phyloP scores from a whole-genome alignment of 2,888 invertebrate species.

The Clanis bilineata region DNA sequence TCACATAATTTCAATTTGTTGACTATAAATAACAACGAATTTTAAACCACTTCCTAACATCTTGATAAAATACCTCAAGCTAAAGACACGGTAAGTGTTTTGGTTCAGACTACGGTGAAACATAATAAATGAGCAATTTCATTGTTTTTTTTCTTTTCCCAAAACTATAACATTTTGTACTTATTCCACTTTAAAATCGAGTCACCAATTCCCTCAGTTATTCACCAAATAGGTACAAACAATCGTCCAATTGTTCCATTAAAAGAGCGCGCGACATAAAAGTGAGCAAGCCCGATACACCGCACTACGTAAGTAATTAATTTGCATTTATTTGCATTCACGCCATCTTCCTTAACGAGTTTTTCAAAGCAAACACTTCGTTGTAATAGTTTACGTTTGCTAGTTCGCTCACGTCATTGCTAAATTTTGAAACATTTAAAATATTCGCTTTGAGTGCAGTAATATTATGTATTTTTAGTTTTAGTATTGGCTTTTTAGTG shows the following conservation, averaged over 20 bases:
- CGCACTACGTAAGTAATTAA: conserved; percentile 15
- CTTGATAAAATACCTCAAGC: too few relatives aligned
- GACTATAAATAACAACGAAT: too few relatives aligned
- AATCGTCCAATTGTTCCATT: conserved; percentile 27
- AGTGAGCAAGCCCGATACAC: conserved; percentile 12
- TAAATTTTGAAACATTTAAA: background rate
- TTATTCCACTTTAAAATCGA: background rate
- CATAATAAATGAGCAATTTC: too few relatives aligned
- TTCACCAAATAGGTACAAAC: conserved; percentile 17
- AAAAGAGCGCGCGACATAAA: conserved; percentile 20
- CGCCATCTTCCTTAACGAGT: conserved; percentile 18
- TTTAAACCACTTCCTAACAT: too few relatives aligned
- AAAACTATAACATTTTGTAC: too few relatives aligned
- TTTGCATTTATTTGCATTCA: conserved; percentile 26
- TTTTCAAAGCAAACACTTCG: conserved; percentile 7
- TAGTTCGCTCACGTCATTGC: background rate
- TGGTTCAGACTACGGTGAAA: too few relatives aligned
- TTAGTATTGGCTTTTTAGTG: background rate
- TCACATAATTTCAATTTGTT: too few relatives aligned
- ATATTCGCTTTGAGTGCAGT: background rate
- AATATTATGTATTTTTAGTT: background rate
- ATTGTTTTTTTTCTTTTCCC: too few relatives aligned
- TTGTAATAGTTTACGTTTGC: conserved; percentile 6
- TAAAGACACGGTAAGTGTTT: too few relatives aligned
- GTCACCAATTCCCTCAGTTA: background rate